Conservation (phyloP, 2,888 invertebrate genomes). For the Dryomyza anilis region DNA sequence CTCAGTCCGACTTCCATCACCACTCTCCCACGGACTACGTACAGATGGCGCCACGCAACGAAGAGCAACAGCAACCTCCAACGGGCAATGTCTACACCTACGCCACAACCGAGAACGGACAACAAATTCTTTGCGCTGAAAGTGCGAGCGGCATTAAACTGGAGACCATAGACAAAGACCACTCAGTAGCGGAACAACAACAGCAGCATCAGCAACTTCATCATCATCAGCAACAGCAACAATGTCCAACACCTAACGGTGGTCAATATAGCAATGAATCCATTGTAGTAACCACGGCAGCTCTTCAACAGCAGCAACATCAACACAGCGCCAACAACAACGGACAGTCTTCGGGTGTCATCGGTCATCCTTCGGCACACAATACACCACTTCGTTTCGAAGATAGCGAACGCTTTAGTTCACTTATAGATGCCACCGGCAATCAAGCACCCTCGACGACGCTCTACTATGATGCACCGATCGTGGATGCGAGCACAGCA, state of each 20-base stretch:
- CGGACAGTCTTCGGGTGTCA: slow-evolving; percentile 21
- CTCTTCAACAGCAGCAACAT: slow-evolving; percentile 30
- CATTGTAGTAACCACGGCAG: slow-evolving; percentile 47
- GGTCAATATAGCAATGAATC: slow-evolving; percentile 47
- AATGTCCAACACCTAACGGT: slow-evolving; percentile 50
- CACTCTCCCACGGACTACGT: slow-evolving; percentile 52
- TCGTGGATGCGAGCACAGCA: slow-evolving; percentile 48
- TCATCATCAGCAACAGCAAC: slow-evolving; percentile 42
- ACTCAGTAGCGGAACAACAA: slow-evolving; percentile 39
- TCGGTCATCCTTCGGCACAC: slow-evolving; percentile 13
- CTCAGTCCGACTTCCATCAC: slow-evolving; percentile 47
- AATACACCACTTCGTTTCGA: slow-evolving; percentile 38
- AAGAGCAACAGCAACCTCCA: slow-evolving; percentile 46
- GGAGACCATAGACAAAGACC: slow-evolving; percentile 55
- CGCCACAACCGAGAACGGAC: slow-evolving; percentile 44
- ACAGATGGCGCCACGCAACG: slow-evolving; percentile 54
- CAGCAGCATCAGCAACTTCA: slow-evolving; percentile 39
- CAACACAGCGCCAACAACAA: slow-evolving; percentile 35
- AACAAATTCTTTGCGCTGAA: slow-evolving; percentile 51
- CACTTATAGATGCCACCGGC: slow-evolving; percentile 30
- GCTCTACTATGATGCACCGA: slow-evolving; percentile 49
- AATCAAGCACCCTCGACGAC: slow-evolving; percentile 45
- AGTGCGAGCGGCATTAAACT: slow-evolving; percentile 52
- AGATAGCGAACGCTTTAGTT: slow-evolving; percentile 42
- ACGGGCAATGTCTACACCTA: slow-evolving; percentile 47